These are phyloP conservation scores for Morpho achilles DNA, from an alignment of 2,888 invertebrate genomes.

Conservation along the genomic window DNA sequence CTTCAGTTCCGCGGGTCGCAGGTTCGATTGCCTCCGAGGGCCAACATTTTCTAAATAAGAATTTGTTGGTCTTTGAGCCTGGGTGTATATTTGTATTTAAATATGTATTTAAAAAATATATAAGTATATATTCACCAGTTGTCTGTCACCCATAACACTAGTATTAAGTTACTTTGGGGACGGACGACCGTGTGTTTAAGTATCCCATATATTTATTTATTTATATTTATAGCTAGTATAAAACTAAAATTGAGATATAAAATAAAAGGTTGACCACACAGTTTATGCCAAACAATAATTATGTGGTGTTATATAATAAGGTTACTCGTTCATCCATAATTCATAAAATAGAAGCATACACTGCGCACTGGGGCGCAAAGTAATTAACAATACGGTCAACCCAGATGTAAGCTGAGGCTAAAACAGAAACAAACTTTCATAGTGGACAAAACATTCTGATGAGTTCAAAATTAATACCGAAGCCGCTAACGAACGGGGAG, in stretches of 20 bases:
- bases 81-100: no score
- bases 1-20: no score
- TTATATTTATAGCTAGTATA: no score
- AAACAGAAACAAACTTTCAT: conserved; percentile 13
- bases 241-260: not conserved
- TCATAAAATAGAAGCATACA: not conserved
- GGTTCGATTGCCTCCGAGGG: no score
- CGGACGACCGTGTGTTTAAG: no score
- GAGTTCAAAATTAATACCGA: conserved; percentile 22
- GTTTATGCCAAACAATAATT: not conserved
- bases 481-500: conserved; percentile 7
- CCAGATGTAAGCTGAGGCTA: conserved; percentile 8
- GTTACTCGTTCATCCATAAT: not conserved
- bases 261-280: not conserved
- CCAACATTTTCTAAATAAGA: no score
- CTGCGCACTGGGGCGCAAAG: not conserved
- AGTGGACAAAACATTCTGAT: conserved; percentile 20
- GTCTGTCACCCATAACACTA: no score
- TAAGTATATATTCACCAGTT: no score
- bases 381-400: conserved; percentile 10
- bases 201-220: no score
- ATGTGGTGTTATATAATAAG: not conserved
- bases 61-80: no score
- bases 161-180: no score
- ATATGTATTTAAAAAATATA: no score